These are phyloP conservation scores for Oligia strigilis DNA, from an alignment of 2,888 invertebrate genomes.

Conservation along the genomic window DNA sequence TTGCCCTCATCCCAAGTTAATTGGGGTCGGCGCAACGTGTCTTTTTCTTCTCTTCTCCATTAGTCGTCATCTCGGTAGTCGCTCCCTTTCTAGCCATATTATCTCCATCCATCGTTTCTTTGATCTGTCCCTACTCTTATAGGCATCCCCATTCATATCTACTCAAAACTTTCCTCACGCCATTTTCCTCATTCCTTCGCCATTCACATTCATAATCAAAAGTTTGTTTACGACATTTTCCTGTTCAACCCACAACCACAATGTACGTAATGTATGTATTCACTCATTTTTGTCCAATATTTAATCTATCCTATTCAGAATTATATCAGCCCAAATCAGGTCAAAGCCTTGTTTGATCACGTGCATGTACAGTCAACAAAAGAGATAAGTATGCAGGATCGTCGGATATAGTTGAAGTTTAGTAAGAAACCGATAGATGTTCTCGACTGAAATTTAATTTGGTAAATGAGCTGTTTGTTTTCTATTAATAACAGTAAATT, in stretches of 20 bases:
- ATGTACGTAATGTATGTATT: background rate
- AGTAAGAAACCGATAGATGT: too few relatives aligned
- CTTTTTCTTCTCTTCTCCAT: background rate
- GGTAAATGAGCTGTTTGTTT: too few relatives aligned
- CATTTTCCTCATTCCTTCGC: background rate
- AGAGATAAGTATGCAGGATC: too few relatives aligned
- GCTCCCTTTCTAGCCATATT: background rate
- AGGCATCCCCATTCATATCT: background rate
- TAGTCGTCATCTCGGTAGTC: background rate
- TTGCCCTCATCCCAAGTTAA: background rate
- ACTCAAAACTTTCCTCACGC: background rate
- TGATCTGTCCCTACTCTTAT: background rate
- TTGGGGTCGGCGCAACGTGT: background rate
- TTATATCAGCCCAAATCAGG: background rate
- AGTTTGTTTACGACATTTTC: background rate
- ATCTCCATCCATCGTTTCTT: background rate
- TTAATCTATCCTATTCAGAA: background rate
- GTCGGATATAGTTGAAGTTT: too few relatives aligned
- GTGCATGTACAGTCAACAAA: background rate
- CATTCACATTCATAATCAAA: background rate
- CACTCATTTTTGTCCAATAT: background rate
- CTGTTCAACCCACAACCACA: background rate
- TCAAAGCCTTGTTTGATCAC: conserved; percentile 4
- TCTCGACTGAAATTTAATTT: too few relatives aligned
- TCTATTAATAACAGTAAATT: too few relatives aligned